These are phyloP conservation scores for Ophion ventricosus DNA, from an alignment of 2,888 invertebrate genomes.

Conservation along the genomic window DNA sequence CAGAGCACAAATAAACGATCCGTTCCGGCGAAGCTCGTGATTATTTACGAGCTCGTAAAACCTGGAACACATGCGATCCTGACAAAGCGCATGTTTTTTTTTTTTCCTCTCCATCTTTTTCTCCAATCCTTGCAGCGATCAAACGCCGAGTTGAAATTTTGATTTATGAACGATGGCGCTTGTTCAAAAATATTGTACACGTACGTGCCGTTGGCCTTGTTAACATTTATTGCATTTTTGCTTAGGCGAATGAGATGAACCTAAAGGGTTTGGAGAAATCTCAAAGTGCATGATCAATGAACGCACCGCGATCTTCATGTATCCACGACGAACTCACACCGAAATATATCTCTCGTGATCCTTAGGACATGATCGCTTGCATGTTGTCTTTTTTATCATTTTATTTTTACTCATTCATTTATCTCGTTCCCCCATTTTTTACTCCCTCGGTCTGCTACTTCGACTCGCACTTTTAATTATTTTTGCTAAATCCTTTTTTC, in stretches of 20 bases:
- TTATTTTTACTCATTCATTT: slow-evolving; percentile 2
- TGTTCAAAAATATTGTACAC: no score
- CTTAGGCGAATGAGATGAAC: no score
- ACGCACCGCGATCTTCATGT: no score
- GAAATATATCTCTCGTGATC: no score
- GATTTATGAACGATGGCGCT: no score
- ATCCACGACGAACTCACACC: no score
- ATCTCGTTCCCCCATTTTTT: neutral
- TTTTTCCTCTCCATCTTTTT: slow-evolving; percentile 6
- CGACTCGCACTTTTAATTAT: slow-evolving; percentile 1
- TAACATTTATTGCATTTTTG: no score
- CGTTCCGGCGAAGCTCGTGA: slow-evolving; percentile 45
- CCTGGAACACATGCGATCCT: slow-evolving; percentile 28
- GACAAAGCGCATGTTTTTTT: slow-evolving; percentile 2
- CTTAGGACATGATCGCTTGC: slow-evolving; percentile 1
- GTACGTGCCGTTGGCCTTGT: no score
- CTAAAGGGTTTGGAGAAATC: no score
- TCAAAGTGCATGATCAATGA: no score
- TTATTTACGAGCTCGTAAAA: slow-evolving; percentile 59
- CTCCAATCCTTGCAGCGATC: no score
- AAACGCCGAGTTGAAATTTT: slow-evolving; percentile 35
- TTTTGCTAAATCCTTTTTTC: neutral
- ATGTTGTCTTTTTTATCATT: slow-evolving; percentile 24
- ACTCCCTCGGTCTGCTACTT: neutral
- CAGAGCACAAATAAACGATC: slow-evolving; percentile 40